Percentiles rank a stretch among this genome's conserved stretches.
Evolutionary conservation across 1,140 invertebrate genomes (phyloP).

Genomic region (Drosophila tani): DNA sequence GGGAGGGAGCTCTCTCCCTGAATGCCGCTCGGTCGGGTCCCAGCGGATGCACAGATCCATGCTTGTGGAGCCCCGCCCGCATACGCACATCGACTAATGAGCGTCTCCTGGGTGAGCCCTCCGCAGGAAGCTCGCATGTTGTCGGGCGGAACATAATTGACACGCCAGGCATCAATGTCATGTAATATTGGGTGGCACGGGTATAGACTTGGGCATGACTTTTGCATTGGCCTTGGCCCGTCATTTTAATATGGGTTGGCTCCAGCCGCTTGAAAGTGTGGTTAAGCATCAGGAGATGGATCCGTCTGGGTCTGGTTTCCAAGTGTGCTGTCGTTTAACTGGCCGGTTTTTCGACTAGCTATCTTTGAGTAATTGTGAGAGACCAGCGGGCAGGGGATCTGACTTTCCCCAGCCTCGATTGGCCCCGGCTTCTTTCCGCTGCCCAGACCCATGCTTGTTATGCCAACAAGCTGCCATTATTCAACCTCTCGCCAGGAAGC

Average conservation of each 20-base stretch:
- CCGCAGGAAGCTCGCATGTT: slow-evolving; percentile 56
- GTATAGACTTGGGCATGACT: slow-evolving; percentile 29
- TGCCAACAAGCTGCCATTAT: slow-evolving; percentile 69
- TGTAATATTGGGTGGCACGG: slow-evolving; percentile 33
- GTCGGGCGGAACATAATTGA: slow-evolving; percentile 57
- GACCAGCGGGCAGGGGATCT: slow-evolving; percentile 1
- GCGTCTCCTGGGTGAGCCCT: slow-evolving; percentile 60
- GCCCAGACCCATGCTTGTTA: slow-evolving; percentile 62
- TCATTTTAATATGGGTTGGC: slow-evolving; percentile 7
- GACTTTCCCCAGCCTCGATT: slow-evolving; percentile 17
- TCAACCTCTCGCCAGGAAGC: slow-evolving; percentile 55
- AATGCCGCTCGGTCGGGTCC: slow-evolving; percentile 9
- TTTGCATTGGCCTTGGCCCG: slow-evolving; percentile 60
- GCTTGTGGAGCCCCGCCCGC: slow-evolving; percentile 3
- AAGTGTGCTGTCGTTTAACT: slow-evolving; percentile 61
- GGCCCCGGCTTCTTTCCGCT: neutral
- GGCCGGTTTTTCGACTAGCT: neutral
- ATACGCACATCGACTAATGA: slow-evolving; percentile 56
- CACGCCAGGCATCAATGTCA: slow-evolving; percentile 46
- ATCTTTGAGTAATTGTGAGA: slow-evolving; percentile 22
- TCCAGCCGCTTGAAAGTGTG: neutral
- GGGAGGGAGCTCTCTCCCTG: slow-evolving; percentile 12
- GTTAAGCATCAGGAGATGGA: slow-evolving; percentile 3
- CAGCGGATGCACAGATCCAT: slow-evolving; percentile 18
- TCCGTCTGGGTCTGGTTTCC: slow-evolving; percentile 38